Base-by-base conservation (phyloP, 2,113 vertebrate species). In the Gasterosteus nipponicus region DNA sequence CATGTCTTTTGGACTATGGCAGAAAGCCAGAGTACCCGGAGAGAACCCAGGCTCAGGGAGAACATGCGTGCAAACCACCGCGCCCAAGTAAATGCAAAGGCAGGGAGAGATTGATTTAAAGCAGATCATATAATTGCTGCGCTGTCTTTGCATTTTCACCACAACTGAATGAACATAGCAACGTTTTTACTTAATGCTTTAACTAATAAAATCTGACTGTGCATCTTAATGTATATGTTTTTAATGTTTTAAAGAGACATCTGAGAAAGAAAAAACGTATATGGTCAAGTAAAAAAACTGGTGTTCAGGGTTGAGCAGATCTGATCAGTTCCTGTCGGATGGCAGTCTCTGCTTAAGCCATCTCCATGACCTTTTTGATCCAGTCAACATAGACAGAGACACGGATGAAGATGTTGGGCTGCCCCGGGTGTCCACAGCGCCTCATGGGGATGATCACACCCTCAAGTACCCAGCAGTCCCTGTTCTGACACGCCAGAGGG, bases 381-480 rank as follows among this genome's bases (percentile, higher is more conserved):
- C 98, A 98, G 93, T 98, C 95, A 1, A 96, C 96, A 0, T 97
- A 99, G 62, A 97, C 87, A 0, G 98, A 98, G 64, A 97, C 92
- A 0, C 98, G 96, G 82, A 94, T 95, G 90, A 97, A 99, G 92
- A 98, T 91, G 56, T 95, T 97, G 0, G 98, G 98, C 81, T 96
- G 95, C 11, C 94, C 95, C 0, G 87, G 92, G 89, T 96, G 95
- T 71, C 96, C 97, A 0, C 98, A 98, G 62, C 98, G 95, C 1
- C 96, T 95, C 87, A 96, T 95, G 0, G 98, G 98, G 66, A 96
- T 97, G 84, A 98, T 98, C 61, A 98, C 95, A 0, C 98, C 98
- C 84, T 99, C 95, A 8, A 99, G 93, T 57, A 99, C 98, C 98
- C 98, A 99, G 93, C 98, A 99, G 85, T 98, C 94, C 0, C 94